Conservation (phyloP, 2,797 vertebrate species). For the Semaprochilodus insignis region DNA sequence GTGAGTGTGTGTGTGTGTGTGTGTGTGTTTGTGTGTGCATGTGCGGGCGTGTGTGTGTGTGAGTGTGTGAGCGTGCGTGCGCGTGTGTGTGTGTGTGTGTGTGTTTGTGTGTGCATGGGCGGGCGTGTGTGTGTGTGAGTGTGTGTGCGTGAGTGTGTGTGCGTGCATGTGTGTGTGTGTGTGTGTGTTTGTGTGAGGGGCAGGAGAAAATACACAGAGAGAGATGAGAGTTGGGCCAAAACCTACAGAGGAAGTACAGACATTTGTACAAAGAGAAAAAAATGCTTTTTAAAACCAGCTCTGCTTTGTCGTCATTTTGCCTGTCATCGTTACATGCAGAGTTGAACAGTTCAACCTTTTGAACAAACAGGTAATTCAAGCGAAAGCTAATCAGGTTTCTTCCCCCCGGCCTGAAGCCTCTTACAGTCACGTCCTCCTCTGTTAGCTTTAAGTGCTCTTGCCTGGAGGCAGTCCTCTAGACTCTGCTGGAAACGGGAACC, state of each 20-base stretch:
- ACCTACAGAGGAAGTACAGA: slow-evolving; percentile 14
- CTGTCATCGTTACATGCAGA: slow-evolving; percentile 20
- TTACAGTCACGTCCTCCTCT: slow-evolving; percentile 38
- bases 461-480: slow-evolving; percentile 44
- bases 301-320: background rate
- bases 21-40: too few species aligned
- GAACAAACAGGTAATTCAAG: slow-evolving; percentile 51
- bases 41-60: too few species aligned
- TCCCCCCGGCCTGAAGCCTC: slow-evolving; percentile 40
- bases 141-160: slow-evolving; percentile 14
- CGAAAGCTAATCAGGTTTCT: slow-evolving; percentile 45
- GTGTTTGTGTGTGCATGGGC: slow-evolving; percentile 36
- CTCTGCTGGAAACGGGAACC: slow-evolving; percentile 41
- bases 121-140: slow-evolving; percentile 33
- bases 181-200: slow-evolving; percentile 30
- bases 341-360: slow-evolving; percentile 38
- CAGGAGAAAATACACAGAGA: background rate
- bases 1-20: too few species aligned
- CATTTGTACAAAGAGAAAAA: background rate
- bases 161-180: slow-evolving; percentile 44
- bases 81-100: slow-evolving; percentile 32
- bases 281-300: background rate
- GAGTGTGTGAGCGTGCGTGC: too few species aligned
- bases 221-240: slow-evolving; percentile 8
- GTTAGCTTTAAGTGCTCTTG: slow-evolving; percentile 45